Conservation (phyloP, 1,140 invertebrate species). For the Drosophila lacertosa region DNA sequence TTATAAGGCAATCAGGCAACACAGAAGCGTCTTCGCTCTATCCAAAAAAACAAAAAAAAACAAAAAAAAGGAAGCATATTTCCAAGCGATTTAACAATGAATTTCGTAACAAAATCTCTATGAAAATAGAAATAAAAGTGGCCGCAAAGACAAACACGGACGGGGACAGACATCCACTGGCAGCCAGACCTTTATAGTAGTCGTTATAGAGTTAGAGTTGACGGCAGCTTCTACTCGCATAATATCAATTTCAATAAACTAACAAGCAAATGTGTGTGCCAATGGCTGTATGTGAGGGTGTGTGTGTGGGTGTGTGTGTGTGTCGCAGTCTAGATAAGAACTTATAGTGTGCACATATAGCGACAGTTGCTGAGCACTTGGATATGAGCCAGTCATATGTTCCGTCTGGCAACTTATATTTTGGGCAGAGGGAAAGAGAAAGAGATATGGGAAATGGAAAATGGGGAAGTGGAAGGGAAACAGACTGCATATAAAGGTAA, state of each 20-base stretch:
- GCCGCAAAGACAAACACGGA: constrained; percentile 24
- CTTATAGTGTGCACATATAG: constrained; percentile 41
- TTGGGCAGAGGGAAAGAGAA: background rate
- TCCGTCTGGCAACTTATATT: constrained; percentile 13
- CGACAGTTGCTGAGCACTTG: constrained; percentile 3
- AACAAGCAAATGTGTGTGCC: constrained; percentile 67
- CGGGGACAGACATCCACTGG: constrained; percentile 14
- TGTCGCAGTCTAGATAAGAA: constrained; percentile 40
- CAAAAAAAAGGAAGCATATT: constrained; percentile 26
- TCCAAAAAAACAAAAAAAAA: constrained; percentile 9
- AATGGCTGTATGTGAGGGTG: constrained; percentile 22
- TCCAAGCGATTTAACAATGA: constrained; percentile 78
- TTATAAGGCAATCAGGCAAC: constrained; percentile 53
- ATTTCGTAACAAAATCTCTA: constrained; percentile 72
- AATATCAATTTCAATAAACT: constrained; percentile 82
- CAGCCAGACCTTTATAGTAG: constrained; percentile 3
- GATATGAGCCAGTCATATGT: constrained; percentile 54
- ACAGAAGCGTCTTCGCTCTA: constrained; percentile 16
- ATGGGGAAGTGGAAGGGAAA: background rate
- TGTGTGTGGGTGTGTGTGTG: constrained; percentile 25
- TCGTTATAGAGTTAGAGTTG: constrained; percentile 44
- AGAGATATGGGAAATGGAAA: background rate
- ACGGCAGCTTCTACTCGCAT: constrained; percentile 59
- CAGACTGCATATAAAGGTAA: constrained; percentile 58
- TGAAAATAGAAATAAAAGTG: constrained; percentile 61